Evolutionary conservation across 1,140 invertebrate genomes (phyloP).

Genomic region (Drosophila mauritiana): DNA sequence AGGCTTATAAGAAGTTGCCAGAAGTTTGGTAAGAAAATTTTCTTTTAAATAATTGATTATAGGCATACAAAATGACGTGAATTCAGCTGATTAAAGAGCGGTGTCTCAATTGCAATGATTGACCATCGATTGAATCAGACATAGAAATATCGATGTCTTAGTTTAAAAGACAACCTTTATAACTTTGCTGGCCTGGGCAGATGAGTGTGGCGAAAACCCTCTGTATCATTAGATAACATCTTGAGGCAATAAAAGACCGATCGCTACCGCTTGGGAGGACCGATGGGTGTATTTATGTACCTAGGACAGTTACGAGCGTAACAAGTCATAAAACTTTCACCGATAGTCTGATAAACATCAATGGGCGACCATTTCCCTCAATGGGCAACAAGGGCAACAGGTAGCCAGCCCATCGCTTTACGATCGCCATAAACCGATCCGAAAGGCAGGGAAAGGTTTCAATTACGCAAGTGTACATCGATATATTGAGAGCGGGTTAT

Average conservation of each 20-base stretch:
- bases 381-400: conserved; percentile 45
- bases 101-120: too few species aligned
- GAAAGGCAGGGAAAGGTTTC: conserved; percentile 30
- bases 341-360: conserved; percentile 67
- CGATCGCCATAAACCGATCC: conserved; percentile 44
- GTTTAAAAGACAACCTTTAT: too few species aligned
- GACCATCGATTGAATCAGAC: too few species aligned
- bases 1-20: background rate
- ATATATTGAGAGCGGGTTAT: conserved; percentile 6
- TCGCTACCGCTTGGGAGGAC: conserved; percentile 1
- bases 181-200: background rate
- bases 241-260: conserved; percentile 5
- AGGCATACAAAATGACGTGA: too few species aligned
- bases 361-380: conserved; percentile 53
- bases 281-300: conserved; percentile 11
- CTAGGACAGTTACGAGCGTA: conserved; percentile 51
- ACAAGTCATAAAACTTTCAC: conserved; percentile 75
- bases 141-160: too few species aligned
- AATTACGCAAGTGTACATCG: conserved; percentile 30
- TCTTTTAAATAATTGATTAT: background rate
- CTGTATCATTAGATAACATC: conserved; percentile 25
- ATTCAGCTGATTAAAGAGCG: too few species aligned
- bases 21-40: background rate
- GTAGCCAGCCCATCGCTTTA: conserved; percentile 54
- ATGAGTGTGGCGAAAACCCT: background rate